A percentile compares a stretch with the other conserved stretches of the same genome.
These are phyloP conservation scores for Hirundichthys speculiger DNA, from an alignment of 2,113 vertebrate species.

Conservation along the genomic window DNA sequence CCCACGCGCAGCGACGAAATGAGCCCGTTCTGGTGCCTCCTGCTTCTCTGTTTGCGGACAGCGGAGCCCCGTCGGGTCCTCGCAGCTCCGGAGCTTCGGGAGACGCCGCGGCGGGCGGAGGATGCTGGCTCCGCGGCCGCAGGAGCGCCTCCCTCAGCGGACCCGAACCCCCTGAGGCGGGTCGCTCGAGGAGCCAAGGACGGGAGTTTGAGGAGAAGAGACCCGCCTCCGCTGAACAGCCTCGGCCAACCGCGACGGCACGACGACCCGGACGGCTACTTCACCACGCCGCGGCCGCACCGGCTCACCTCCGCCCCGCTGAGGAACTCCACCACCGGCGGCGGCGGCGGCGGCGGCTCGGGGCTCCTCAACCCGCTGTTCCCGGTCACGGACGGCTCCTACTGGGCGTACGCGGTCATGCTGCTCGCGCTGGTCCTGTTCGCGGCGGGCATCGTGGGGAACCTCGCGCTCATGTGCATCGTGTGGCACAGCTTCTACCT, in stretches of 20 bases:
- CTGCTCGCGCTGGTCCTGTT: constrained; percentile 90
- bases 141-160: not conserved
- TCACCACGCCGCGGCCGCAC: constrained; percentile 71
- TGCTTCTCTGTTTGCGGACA: constrained; percentile 51
- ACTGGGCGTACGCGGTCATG: constrained; percentile 88
- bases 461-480: constrained; percentile 94
- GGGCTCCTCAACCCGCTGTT: constrained; percentile 86
- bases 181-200: constrained; percentile 77
- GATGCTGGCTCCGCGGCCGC: constrained; percentile 1
- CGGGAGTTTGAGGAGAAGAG: constrained; percentile 51
- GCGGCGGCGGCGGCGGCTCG: too few relatives aligned
- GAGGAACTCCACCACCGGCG: constrained; percentile 21
- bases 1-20: constrained; percentile 7
- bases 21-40: constrained; percentile 34
- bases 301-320: constrained; percentile 28
- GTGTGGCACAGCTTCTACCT: constrained; percentile 95
- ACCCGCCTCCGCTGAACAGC: constrained; percentile 62
- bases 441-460: constrained; percentile 88
- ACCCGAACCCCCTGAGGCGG: constrained; percentile 31
- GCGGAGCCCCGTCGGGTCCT: constrained; percentile 43
- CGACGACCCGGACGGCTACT: constrained; percentile 71
- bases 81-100: not conserved
- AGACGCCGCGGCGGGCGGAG: not conserved
- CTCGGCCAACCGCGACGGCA: constrained; percentile 65
- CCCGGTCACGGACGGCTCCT: constrained; percentile 86